Conservation (phyloP, 2,888 invertebrate genomes). For the Xanthia icteritia region DNA sequence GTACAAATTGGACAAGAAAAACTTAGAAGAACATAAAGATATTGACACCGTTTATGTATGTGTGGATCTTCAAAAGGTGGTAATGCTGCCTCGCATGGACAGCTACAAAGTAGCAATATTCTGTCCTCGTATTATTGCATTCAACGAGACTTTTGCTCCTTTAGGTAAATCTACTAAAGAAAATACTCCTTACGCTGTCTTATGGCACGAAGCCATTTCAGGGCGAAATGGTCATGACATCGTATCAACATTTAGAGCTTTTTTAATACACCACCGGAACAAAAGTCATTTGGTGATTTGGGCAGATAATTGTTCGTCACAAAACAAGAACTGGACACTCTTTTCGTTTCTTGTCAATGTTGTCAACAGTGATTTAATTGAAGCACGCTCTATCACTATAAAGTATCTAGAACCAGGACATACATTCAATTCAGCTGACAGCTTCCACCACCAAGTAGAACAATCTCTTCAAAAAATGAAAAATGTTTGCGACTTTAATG, state of each 20-base stretch:
- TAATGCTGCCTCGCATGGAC: no score
- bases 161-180: no score
- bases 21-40: no score
- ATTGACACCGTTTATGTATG: no score
- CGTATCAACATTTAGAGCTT: slow-evolving; percentile 1
- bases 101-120: no score
- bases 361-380: slow-evolving; percentile 1
- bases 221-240: neutral
- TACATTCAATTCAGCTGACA: slow-evolving; percentile 1
- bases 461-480: no score
- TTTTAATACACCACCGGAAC: neutral
- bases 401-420: neutral
- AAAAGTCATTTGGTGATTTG: neutral
- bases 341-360: slow-evolving; percentile 8
- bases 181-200: neutral
- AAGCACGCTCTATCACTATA: neutral
- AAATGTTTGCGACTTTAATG: no score
- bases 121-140: no score
- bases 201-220: slow-evolving; percentile 3
- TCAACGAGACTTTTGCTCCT: no score
- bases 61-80: no score
- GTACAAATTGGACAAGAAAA: no score
- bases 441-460: no score
- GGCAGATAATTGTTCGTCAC: slow-evolving; percentile 4
- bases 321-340: slow-evolving; percentile 3